A percentile compares a stretch with the other conserved stretches of the same genome.
phyloP scores from a whole-genome alignment of 1,140 invertebrate genomes.

The Coptotermes formosanus region DNA sequence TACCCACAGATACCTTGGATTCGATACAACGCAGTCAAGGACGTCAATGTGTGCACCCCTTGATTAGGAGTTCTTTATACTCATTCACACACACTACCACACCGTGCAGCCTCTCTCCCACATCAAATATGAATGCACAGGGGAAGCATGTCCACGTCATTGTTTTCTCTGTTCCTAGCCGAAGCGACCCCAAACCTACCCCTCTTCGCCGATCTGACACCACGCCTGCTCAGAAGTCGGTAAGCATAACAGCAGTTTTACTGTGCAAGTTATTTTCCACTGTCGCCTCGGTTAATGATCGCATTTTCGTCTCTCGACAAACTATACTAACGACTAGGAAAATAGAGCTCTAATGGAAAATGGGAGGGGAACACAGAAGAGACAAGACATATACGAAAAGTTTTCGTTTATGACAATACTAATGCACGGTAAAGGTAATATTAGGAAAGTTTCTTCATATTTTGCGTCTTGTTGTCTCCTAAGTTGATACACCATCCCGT shows the following conservation, averaged over 20 bases:
- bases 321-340: background rate
- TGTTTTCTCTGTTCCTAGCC: background rate
- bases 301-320: background rate
- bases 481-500: too few relatives aligned
- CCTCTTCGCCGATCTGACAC: background rate
- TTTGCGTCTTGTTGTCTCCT: background rate
- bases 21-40: background rate
- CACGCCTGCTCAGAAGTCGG: background rate
- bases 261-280: constrained; percentile 27
- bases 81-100: background rate
- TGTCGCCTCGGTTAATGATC: constrained; percentile 23
- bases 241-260: constrained; percentile 23
- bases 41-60: background rate
- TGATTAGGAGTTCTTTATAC: background rate
- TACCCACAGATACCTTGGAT: too few relatives aligned
- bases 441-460: constrained; percentile 6
- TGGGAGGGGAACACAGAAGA: background rate
- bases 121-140: constrained; percentile 23
- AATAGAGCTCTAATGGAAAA: background rate
- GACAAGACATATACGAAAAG: constrained; percentile 18
- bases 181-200: background rate
- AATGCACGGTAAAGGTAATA: background rate
- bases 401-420: constrained; percentile 24
- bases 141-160: background rate
- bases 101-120: background rate